phyloP scores from a whole-genome alignment of 2,113 vertebrate species.

The Caretta caretta region DNA sequence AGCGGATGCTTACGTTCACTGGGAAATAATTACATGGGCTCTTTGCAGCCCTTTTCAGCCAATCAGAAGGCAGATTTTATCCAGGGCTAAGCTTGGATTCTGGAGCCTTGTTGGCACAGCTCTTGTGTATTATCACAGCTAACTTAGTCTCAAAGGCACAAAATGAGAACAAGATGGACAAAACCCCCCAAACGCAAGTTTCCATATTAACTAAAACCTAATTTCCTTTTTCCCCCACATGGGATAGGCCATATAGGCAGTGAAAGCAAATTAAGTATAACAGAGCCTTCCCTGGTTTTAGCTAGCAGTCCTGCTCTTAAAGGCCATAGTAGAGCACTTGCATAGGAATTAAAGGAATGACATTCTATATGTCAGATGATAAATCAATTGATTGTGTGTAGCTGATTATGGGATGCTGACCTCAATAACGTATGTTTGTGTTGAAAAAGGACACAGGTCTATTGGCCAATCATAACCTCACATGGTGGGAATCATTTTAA shows the following conservation, averaged over 20 bases:
- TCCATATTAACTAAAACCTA: not conserved
- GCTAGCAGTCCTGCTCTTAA: slow-evolving; percentile 28
- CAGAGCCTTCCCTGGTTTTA: slow-evolving; percentile 8
- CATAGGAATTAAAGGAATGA: slow-evolving; percentile 6
- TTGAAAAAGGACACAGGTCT: not conserved
- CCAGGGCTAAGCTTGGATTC: slow-evolving; percentile 10
- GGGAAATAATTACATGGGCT: slow-evolving; percentile 7
- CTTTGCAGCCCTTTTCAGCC: slow-evolving; percentile 32
- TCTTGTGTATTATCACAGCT: slow-evolving; percentile 53
- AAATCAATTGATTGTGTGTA: slow-evolving; percentile 14
- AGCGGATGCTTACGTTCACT: slow-evolving; percentile 51
- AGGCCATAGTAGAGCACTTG: not conserved
- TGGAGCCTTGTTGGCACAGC: not conserved
- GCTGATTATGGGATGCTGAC: not conserved
- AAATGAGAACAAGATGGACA: slow-evolving; percentile 58
- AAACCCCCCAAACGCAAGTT: no score
- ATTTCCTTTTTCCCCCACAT: not conserved
- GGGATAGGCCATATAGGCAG: not conserved
- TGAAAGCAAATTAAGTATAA: not conserved
- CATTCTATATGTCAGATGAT: not conserved
- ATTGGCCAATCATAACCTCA: slow-evolving; percentile 24
- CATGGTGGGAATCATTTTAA: slow-evolving; percentile 37
- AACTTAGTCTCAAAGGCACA: slow-evolving; percentile 46
- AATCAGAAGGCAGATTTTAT: slow-evolving; percentile 69
- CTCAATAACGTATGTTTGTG: not conserved